Conservation (phyloP, 1,140 invertebrate species). For the Alviniconcha marisindica region DNA sequence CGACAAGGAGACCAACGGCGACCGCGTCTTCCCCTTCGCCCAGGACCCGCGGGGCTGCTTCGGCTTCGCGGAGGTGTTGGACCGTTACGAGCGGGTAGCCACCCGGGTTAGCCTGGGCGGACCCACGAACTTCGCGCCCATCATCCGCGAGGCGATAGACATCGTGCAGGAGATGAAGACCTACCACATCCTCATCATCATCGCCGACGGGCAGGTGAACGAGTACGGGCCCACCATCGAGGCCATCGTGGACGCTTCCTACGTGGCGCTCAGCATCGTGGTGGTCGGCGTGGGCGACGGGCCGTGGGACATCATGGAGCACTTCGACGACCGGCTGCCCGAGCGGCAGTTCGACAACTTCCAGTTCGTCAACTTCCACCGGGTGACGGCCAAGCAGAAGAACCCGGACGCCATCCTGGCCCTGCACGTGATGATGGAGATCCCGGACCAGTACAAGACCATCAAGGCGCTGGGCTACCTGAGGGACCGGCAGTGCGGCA, state of each 20-base stretch:
- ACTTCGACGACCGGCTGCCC: slow-evolving; percentile 79
- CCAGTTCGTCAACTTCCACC: slow-evolving; percentile 79
- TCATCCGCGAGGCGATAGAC: slow-evolving; percentile 77
- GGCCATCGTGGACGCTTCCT: slow-evolving; percentile 79
- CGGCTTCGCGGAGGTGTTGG: slow-evolving; percentile 76
- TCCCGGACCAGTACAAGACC: slow-evolving; percentile 79
- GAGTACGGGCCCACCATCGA: slow-evolving; percentile 76
- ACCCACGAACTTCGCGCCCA: slow-evolving; percentile 78
- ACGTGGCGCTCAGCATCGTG: slow-evolving; percentile 79
- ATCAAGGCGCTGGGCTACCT: slow-evolving; percentile 75
- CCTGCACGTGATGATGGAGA: slow-evolving; percentile 78
- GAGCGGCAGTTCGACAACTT: slow-evolving; percentile 80
- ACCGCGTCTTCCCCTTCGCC: slow-evolving; percentile 76
- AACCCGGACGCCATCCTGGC: slow-evolving; percentile 77
- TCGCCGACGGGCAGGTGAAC: slow-evolving; percentile 79
- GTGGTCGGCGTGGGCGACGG: slow-evolving; percentile 80
- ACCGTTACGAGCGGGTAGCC: slow-evolving; percentile 68
- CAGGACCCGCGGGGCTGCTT: slow-evolving; percentile 64
- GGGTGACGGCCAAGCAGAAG: slow-evolving; percentile 70
- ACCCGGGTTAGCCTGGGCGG: slow-evolving; percentile 74
- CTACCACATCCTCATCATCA: slow-evolving; percentile 79
- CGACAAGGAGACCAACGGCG: slow-evolving; percentile 75
- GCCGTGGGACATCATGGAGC: slow-evolving; percentile 79
- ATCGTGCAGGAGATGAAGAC: slow-evolving; percentile 73
- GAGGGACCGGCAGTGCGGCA: neutral